Base-by-base conservation (phyloP, 2,113 vertebrate genomes). In the Carassius auratus region DNA sequence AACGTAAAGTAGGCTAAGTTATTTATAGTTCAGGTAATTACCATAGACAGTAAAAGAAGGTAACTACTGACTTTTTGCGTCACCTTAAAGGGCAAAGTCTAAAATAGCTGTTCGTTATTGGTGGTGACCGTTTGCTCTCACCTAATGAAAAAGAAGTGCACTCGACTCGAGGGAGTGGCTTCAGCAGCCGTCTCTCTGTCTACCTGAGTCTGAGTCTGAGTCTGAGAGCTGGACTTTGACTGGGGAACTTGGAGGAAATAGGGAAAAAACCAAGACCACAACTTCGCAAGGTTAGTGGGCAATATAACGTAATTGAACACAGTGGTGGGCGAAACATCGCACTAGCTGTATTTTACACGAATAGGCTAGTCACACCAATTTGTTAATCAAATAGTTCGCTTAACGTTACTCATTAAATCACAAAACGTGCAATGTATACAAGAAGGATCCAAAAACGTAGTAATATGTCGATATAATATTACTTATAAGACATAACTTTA, bases 191-290 rank as follows among this genome's bases (percentile, higher is more conserved):
- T 26, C 21, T 17, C 77, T 62, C 19, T 33, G 57, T 84, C 68
- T 86, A 88, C 84, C 84, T 88, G 87, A 84, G 48, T 15, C 21
- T 45, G 9, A 8, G 38, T 81, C 84, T 88, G 87, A 84, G 48
- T 15, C 21, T 45, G 14, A 8, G 38, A 75, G 55, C 48, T 71
- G 75, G 42, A 55, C 66, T 48, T 83, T 83, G 64, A 86, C 1
- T 8, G 8, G 3, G 42, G 50, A 78, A 50, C 64, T 59, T 23
- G 6, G 68, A 57, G 26, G 76, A 71, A 75, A 71, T 68, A 66
- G 84, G 69, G 26, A 48, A 42, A 48, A 59, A 10, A 42, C 15
- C 15, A 14, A 52, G 7, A 36, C 0, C 52, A 50, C 57, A 79
- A 26, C 78, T 82, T 55, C 30, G 50, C 64, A 75, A 83, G 87